These are phyloP conservation scores for Eretmocerus hayati DNA, from an alignment of 2,888 invertebrate species.

Conservation along the genomic window DNA sequence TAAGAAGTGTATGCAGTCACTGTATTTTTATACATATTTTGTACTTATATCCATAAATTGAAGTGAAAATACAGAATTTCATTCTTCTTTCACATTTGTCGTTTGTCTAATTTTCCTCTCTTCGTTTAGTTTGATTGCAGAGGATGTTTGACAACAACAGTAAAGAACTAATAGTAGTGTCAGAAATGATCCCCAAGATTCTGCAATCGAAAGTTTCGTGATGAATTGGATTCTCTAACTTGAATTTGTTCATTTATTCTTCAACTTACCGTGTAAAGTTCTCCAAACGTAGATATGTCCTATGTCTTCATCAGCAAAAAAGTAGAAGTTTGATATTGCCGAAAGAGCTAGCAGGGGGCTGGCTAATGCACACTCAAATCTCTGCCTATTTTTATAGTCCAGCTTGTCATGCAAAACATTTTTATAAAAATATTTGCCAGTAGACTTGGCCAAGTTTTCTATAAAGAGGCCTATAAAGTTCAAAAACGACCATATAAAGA, in stretches of 20 bases:
- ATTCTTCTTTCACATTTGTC: slow-evolving; percentile 9
- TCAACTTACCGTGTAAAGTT: slow-evolving; percentile 50
- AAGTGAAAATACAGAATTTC: slow-evolving; percentile 24
- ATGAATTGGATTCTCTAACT: neutral
- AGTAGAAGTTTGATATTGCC: slow-evolving; percentile 80
- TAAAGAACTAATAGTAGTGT: slow-evolving; percentile 49
- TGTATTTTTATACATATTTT: slow-evolving; percentile 46
- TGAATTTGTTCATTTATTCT: neutral
- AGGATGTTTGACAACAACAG: slow-evolving; percentile 54
- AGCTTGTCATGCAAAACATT: slow-evolving; percentile 44
- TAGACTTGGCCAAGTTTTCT: slow-evolving; percentile 57
- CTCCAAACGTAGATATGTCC: slow-evolving; percentile 65
- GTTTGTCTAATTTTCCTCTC: neutral
- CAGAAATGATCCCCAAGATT: slow-evolving; percentile 35
- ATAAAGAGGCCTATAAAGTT: slow-evolving; percentile 74
- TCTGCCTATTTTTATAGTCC: slow-evolving; percentile 47
- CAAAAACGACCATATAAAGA: slow-evolving; percentile 80
- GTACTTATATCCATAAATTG: slow-evolving; percentile 41
- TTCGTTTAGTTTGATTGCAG: slow-evolving; percentile 46
- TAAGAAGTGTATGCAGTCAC: slow-evolving; percentile 25
- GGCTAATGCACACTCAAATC: slow-evolving; percentile 62
- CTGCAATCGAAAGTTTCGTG: slow-evolving; percentile 31
- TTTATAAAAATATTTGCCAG: slow-evolving; percentile 50
- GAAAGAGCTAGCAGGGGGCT: slow-evolving; percentile 72
- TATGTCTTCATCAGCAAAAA: slow-evolving; percentile 69